A percentile compares a stretch with the other conserved stretches of the same genome.
phyloP scores from a whole-genome alignment of 2,113 vertebrate species.

The Shinisaurus crocodilurus region DNA sequence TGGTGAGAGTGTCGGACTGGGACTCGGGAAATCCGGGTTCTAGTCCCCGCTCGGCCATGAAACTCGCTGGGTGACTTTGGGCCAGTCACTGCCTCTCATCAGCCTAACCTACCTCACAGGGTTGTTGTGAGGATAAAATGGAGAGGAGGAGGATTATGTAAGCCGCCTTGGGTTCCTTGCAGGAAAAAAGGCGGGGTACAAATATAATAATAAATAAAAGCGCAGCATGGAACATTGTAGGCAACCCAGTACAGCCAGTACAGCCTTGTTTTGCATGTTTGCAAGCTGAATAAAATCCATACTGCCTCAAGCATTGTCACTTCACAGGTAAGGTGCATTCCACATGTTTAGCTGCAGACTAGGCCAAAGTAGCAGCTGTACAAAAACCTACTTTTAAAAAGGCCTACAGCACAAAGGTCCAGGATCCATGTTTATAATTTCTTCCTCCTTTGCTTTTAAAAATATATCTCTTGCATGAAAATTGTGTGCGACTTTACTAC shows the following conservation, averaged over 20 bases:
- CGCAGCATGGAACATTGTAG: accelerated
- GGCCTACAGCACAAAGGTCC: background rate
- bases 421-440: background rate
- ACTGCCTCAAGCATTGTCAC: accelerated
- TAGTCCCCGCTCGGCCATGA: too few relatives aligned
- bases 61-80: too few relatives aligned
- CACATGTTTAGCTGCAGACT: accelerated
- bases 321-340: background rate
- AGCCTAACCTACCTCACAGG: too few relatives aligned
- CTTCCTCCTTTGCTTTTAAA: background rate
- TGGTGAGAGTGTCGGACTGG: too few relatives aligned
- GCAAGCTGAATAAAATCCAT: background rate
- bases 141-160: too few relatives aligned
- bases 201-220: too few relatives aligned
- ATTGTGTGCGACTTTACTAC: background rate
- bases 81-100: too few relatives aligned
- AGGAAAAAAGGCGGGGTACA: too few relatives aligned
- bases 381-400: background rate
- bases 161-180: too few relatives aligned
- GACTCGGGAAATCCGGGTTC: too few relatives aligned
- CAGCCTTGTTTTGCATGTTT: background rate
- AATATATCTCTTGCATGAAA: background rate
- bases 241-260: accelerated
- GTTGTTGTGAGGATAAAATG: too few relatives aligned
- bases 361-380: background rate